Percentiles rank a stretch among this genome's conserved stretches.
These are phyloP conservation scores for Archocentrus centrarchus DNA, from an alignment of 2,113 vertebrate species.

Conservation along the genomic window DNA sequence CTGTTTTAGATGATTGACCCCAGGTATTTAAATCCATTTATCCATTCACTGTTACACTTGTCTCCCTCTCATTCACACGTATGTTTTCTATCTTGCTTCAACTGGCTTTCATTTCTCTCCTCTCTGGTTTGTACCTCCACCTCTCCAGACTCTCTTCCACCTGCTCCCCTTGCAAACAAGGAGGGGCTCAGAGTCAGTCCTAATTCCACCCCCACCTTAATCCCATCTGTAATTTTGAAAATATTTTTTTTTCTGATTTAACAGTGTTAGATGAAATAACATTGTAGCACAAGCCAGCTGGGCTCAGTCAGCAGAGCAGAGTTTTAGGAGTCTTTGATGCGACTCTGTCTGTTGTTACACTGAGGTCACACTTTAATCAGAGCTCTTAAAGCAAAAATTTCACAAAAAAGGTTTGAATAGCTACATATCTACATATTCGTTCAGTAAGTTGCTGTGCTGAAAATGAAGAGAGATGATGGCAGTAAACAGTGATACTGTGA, in stretches of 20 bases:
- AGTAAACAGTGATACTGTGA: neutral
- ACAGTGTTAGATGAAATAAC: neutral
- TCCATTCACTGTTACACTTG: too few species aligned
- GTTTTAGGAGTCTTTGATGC: neutral
- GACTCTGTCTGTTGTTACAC: too few species aligned
- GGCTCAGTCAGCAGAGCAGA: neutral
- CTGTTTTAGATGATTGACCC: too few species aligned
- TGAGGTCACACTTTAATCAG: too few species aligned
- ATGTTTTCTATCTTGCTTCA: too few species aligned
- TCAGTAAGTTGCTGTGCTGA: too few species aligned
- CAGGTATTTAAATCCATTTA: too few species aligned
- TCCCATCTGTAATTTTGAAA: neutral
- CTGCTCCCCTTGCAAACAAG: neutral
- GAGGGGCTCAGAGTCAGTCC: neutral
- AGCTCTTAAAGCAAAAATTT: too few species aligned
- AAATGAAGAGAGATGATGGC: neutral
- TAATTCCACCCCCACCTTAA: neutral
- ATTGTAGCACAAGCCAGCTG: neutral
- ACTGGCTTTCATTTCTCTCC: neutral
- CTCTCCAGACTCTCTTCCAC: neutral
- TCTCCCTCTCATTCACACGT: too few species aligned
- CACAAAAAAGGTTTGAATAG: too few species aligned
- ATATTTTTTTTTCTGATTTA: neutral
- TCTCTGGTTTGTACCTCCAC: neutral
- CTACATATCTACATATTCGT: too few species aligned